A percentile compares a stretch with the other conserved stretches of the same genome.
Conservation (phyloP, 2,797 vertebrate genomes). For the Tenualosa ilisha region DNA sequence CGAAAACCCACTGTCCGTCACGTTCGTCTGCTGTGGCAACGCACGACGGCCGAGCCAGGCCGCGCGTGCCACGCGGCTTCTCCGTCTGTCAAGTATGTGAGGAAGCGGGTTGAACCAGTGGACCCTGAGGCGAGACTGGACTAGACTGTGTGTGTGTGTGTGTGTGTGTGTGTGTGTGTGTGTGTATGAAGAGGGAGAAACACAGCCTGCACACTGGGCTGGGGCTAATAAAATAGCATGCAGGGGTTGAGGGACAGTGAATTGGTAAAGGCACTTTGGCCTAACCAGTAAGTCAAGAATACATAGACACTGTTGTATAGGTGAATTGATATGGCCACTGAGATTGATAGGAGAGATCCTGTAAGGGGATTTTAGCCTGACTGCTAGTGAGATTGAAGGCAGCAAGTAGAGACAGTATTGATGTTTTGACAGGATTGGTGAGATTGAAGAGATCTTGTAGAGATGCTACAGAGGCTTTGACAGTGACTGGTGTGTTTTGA, state of each 20-base stretch:
- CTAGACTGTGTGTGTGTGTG: background rate
- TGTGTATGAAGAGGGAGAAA: slow-evolving; percentile 23
- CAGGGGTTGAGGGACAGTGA: background rate
- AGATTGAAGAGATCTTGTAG: no score
- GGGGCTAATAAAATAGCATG: background rate
- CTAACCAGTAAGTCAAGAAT: no score
- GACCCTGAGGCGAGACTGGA: background rate
- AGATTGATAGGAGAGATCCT: no score
- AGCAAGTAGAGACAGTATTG: no score
- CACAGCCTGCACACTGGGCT: background rate
- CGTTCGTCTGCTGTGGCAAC: background rate
- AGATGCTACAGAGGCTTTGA: no score
- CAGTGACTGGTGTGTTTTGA: no score
- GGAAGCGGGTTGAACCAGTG: background rate
- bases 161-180: slow-evolving; percentile 39
- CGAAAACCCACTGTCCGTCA: background rate
- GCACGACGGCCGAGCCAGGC: background rate
- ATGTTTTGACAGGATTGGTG: no score
- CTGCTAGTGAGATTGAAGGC: no score
- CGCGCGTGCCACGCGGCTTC: background rate
- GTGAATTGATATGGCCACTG: no score
- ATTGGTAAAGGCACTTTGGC: no score
- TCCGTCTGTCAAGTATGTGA: background rate
- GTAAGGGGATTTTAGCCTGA: no score
- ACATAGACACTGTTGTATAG: no score